A percentile compares a stretch with the other conserved stretches of the same genome.
Conservation (phyloP, 2,113 vertebrate species). For the Corynorhinus townsendii region DNA sequence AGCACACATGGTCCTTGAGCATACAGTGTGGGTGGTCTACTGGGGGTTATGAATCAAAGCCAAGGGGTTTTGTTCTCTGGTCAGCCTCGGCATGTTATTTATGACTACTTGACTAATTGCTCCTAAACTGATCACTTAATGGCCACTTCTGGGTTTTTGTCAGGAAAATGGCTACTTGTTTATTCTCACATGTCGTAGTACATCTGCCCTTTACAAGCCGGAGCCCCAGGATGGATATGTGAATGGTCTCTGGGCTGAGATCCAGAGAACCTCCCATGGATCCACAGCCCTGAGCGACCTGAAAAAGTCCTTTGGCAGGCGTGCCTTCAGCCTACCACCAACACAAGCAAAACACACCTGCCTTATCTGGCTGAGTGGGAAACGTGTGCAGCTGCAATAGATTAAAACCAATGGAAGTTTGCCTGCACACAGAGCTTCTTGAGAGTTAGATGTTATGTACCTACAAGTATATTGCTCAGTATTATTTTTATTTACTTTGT, state of each 20-base stretch:
- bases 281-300: background rate
- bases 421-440: constrained; percentile 15
- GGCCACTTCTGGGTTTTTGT: constrained; percentile 11
- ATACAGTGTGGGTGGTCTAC: constrained; percentile 53
- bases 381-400: constrained; percentile 33
- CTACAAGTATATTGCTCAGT: constrained; percentile 23
- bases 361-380: background rate
- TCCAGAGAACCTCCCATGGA: background rate
- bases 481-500: constrained; percentile 25
- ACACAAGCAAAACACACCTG: constrained; percentile 56
- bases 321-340: background rate
- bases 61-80: background rate
- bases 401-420: constrained; percentile 33
- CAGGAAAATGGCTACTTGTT: constrained; percentile 53
- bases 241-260: background rate
- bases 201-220: constrained; percentile 28
- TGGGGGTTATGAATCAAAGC: constrained; percentile 38
- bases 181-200: constrained; percentile 49
- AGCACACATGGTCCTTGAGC: constrained; percentile 23
- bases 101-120: constrained; percentile 36
- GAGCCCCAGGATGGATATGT: background rate
- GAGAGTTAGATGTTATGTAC: constrained; percentile 45
- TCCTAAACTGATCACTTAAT: background rate
- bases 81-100: background rate
- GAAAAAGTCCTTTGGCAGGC: background rate